These are phyloP conservation scores for Drosophila crucigera DNA, from an alignment of 2,888 invertebrate species.

Conservation along the genomic window DNA sequence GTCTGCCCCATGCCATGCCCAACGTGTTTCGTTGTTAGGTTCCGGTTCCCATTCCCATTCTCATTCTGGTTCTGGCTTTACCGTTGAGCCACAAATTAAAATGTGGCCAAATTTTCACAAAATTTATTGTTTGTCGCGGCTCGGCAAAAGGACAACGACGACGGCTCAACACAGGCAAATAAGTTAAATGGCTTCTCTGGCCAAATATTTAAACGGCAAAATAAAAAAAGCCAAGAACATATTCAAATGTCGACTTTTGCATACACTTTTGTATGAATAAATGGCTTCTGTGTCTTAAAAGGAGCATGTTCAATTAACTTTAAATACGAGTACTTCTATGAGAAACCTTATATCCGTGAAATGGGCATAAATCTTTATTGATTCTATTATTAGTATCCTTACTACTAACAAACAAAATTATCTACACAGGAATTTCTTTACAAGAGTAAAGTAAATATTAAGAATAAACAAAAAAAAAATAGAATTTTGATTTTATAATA, in stretches of 20 bases:
- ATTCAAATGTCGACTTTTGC: background rate
- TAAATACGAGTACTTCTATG: background rate
- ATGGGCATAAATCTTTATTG: background rate
- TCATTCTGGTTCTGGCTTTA: slow-evolving; percentile 21
- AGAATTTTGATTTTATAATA: background rate
- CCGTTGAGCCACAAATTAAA: slow-evolving; percentile 74
- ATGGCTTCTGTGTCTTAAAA: background rate
- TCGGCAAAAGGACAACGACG: slow-evolving; percentile 51
- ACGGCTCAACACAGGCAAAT: slow-evolving; percentile 43
- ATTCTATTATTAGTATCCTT: background rate
- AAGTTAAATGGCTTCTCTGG: slow-evolving; percentile 57
- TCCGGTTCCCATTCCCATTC: background rate
- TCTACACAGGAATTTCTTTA: background rate
- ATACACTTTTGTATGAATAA: slow-evolving; percentile 11
- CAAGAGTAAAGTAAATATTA: background rate
- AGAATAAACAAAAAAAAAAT: background rate
- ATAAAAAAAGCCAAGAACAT: slow-evolving; percentile 2
- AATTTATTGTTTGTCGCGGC: slow-evolving; percentile 74
- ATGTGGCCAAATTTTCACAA: slow-evolving; percentile 75
- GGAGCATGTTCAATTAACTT: background rate
- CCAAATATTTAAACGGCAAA: slow-evolving; percentile 46
- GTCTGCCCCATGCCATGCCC: slow-evolving; percentile 43
- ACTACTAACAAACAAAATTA: background rate
- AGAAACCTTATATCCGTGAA: background rate
- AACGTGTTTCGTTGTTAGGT: slow-evolving; percentile 60